A percentile compares a stretch with the other conserved stretches of the same genome.
phyloP scores from a whole-genome alignment of 2,113 vertebrate genomes.

The Rhinopomastus cyanomelas region DNA sequence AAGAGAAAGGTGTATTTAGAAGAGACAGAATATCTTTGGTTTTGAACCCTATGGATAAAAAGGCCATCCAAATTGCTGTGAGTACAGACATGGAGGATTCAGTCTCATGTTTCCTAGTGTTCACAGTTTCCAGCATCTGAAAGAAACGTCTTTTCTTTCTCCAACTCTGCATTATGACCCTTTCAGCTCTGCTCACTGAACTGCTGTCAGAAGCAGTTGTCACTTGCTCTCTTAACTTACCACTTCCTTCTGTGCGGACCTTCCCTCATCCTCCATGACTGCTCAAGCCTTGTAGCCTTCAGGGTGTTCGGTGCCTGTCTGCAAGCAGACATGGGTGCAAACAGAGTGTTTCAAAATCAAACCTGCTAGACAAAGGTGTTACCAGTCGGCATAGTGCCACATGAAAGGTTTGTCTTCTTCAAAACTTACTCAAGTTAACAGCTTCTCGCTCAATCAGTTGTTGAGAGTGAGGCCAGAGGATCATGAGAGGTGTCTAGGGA shows the following conservation, averaged over 20 bases:
- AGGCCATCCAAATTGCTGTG: neutral
- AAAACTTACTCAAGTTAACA: neutral
- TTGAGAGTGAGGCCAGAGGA: neutral
- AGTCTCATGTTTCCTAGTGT: neutral
- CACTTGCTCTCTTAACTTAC: neutral
- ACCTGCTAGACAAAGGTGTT: neutral
- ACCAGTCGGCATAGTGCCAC: neutral
- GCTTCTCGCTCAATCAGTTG: neutral
- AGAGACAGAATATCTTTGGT: neutral
- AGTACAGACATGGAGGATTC: neutral
- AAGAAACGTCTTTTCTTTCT: neutral
- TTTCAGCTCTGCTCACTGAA: neutral
- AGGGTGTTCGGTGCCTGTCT: neutral
- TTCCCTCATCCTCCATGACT: neutral
- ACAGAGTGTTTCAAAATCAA: neutral
- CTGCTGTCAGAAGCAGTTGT: neutral
- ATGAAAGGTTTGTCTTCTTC: neutral
- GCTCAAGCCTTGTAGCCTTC: neutral
- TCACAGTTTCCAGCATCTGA: neutral
- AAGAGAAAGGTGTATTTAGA: neutral
- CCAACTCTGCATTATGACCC: neutral
- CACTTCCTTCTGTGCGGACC: neutral
- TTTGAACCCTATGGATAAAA: neutral
- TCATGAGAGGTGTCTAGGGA: no score
- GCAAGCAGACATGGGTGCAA: neutral